Evolutionary conservation across 2,888 invertebrate species (phyloP), one percentile per base, ranked within the genome.

Genomic region (Andrena dorsata): DNA sequence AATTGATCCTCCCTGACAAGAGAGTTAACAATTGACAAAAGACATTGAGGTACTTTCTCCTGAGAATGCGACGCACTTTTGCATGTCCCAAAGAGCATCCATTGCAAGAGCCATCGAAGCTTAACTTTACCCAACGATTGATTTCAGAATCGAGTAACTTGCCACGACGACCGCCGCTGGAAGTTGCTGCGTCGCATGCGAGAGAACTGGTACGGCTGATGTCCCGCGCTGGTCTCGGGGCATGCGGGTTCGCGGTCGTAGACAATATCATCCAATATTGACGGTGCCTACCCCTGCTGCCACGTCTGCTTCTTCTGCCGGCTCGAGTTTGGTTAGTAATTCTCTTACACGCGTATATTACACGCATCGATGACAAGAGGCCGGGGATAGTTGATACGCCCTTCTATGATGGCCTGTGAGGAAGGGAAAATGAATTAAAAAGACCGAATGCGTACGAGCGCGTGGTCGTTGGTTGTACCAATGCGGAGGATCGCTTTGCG

Each of bases 221-320:
- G 98, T 97, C 98, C 86, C 96, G 96, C 93, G 96, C 97, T 86
- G 98, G 98, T 82, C 96, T 99, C 87, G 98, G 98, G 92, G 97
- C 98, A 81, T 98, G 98, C 96, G 99, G 98, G 94, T 99, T 99
- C 95, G 98, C 98, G 92, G 97, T 97, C 94, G 96, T 98, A 92
- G 96, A 97, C 92, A 97, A 97, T 94, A 96, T 97, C 93, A 95
- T 97, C 94, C 95, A 96, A 89, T 96, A 96, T 96, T 96, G 96
- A 95, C 94, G 91, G 91, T 90, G 88, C 91, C 90, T 93, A 86
- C 88, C 91, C 88, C 92, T 93, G 92, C 92, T 92, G 85, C 92
- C 92, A 93, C 93, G 92, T 90, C 91, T 92, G 88, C 90, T 90
- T 90, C 91, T 93, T 91, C 90, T 91, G 88, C 91, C 92, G 90